Base-by-base conservation (phyloP, 1,140 invertebrate species). In the Drosophila virilis region DNA sequence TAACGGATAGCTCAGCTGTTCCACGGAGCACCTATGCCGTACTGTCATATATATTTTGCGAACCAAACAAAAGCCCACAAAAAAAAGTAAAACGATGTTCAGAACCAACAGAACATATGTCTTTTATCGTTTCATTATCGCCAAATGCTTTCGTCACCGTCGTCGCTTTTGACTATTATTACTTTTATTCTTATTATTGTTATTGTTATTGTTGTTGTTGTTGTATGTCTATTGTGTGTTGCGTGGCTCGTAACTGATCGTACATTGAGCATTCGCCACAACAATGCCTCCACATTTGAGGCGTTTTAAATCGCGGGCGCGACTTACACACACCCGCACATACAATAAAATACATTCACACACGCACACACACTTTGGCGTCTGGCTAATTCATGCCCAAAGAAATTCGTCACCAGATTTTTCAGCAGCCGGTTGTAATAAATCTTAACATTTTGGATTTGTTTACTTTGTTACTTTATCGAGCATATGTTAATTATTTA, bases 101-200 rank as follows among this genome's bases (percentile, higher is more conserved):
- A 42, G 37, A 33, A 8, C 61, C 7, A 40, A 66, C 33, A 58
- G 54, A 59, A 28, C 55, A 74, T 73, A 78, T 67, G 67, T 81
- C 83, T 86, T 86, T 86, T 86, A 86, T 86, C 82, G 79, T 86
- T 88, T 60, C 82, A 86, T 86, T 86, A 86, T 88, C 82, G 79
- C 78, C 45, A 74, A 88, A 88, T 66, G 83, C 83, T 88, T 88
- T 86, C 83, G 83, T 86, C 83, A 75, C 76, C 76, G 65, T 62
- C 75, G 70, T 73, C 67, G 81, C 70, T 69, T 43, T 51, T 52
- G n/a, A 52, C 70, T 76, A 74, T 69, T 85, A 66, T 70, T 69
- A 68, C 67, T 68, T 48, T 71, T 78, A 65, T 78, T 71, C 51
- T 54, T 71, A 38, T 68, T 55, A 43, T 54, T 60, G 62, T 52